Conservation (phyloP, 2,888 invertebrate species). For the Nomada ferruginata region DNA sequence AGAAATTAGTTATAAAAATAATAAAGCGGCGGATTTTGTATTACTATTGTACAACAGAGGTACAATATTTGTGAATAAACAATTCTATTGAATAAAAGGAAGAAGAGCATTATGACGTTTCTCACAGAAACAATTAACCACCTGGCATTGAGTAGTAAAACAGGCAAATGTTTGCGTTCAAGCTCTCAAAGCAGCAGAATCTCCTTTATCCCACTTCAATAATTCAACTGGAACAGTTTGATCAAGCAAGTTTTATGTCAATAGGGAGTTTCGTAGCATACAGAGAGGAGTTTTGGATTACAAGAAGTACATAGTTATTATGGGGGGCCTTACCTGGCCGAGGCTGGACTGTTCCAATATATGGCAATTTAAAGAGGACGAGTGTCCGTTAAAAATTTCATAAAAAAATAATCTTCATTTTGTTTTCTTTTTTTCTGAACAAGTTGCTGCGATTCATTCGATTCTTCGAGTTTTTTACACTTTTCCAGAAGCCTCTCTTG, state of each 20-base stretch:
- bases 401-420: not conserved
- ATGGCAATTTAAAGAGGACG: conserved; percentile 13
- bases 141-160: not conserved
- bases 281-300: not conserved
- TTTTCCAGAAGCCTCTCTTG: too few relatives aligned
- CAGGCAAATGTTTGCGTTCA: not conserved
- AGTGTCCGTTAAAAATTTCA: conserved; percentile 10
- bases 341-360: not conserved
- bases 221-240: not conserved
- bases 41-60: too few relatives aligned
- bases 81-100: not conserved
- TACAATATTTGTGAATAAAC: too few relatives aligned
- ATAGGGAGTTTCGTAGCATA: not conserved
- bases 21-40: too few relatives aligned
- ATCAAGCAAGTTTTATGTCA: not conserved
- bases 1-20: too few relatives aligned
- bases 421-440: not conserved
- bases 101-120: not conserved
- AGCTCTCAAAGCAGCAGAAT: conserved; percentile 6
- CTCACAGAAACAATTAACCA: not conserved
- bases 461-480: not conserved
- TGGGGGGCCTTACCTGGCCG: not conserved
- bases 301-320: not conserved
- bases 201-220: not conserved
- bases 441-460: not conserved